A percentile compares a stretch with the other conserved stretches of the same genome.
Conservation (phyloP, 2,888 invertebrate species). For the Octonoba sinensis region DNA sequence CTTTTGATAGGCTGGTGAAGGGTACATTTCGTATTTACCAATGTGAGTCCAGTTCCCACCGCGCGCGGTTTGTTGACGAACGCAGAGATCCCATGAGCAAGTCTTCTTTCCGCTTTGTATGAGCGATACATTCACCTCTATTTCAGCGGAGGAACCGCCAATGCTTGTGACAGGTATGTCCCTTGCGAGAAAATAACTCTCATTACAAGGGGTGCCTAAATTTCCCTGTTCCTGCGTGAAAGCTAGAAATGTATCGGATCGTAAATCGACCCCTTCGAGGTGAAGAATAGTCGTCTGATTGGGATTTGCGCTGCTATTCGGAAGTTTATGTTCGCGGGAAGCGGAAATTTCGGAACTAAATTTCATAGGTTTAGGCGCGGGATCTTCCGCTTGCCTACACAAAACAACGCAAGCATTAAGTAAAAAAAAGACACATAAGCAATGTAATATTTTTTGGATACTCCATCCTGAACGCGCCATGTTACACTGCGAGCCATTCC, state of each 20-base stretch:
- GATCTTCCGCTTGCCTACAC: slow-evolving; percentile 20
- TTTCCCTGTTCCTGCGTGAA: slow-evolving; percentile 41
- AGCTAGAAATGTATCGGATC: slow-evolving; percentile 35
- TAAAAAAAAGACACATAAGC: slow-evolving; percentile 25
- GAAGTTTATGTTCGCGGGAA: slow-evolving; percentile 11
- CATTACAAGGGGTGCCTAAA: slow-evolving; percentile 40
- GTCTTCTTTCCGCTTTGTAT: no score
- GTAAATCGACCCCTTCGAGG: slow-evolving; percentile 57
- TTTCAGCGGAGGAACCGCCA: slow-evolving; percentile 46
- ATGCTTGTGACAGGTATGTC: slow-evolving; percentile 32
- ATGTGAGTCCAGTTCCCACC: slow-evolving; percentile 37
- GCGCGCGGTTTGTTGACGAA: slow-evolving; percentile 37
- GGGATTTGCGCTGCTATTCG: slow-evolving; percentile 15
- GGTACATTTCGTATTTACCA: slow-evolving; percentile 50
- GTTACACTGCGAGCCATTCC: slow-evolving; percentile 51
- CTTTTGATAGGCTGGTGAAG: slow-evolving; percentile 15
- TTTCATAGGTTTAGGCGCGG: slow-evolving; percentile 1
- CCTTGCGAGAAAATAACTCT: slow-evolving; percentile 38
- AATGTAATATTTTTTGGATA: slow-evolving; percentile 5
- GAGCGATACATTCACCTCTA: slow-evolving; percentile 30
- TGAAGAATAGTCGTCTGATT: slow-evolving; percentile 36
- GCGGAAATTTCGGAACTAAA: neutral
- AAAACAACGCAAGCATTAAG: slow-evolving; percentile 19
- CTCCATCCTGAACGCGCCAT: slow-evolving; percentile 45
- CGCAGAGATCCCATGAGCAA: slow-evolving; percentile 46